A percentile compares a stretch with the other conserved stretches of the same genome.
These are phyloP conservation scores for Tigriopus californicus DNA, from an alignment of 2,888 invertebrate genomes.

Conservation along the genomic window DNA sequence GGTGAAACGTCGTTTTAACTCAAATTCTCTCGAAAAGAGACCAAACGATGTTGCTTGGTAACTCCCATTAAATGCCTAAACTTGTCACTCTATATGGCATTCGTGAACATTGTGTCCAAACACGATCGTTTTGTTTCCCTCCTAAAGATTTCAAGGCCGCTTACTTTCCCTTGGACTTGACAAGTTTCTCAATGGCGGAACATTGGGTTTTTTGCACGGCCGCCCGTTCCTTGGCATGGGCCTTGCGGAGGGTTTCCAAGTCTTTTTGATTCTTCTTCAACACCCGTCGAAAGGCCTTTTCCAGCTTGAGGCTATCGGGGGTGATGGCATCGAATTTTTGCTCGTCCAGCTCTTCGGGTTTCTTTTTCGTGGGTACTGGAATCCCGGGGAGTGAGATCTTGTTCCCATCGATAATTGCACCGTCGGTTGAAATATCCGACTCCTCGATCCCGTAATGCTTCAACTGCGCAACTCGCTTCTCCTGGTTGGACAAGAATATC, in stretches of 20 bases:
- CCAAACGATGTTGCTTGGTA: too few relatives aligned
- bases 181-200: slow-evolving; percentile 71
- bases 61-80: too few relatives aligned
- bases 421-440: slow-evolving; percentile 31
- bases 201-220: slow-evolving; percentile 80
- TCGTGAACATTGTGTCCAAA: too few relatives aligned
- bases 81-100: too few relatives aligned
- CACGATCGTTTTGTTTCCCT: not conserved
- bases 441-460: slow-evolving; percentile 87
- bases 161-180: slow-evolving; percentile 75
- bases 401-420: slow-evolving; percentile 2
- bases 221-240: slow-evolving; percentile 78
- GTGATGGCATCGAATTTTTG: slow-evolving; percentile 78
- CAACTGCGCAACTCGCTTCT: slow-evolving; percentile 75
- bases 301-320: slow-evolving; percentile 60
- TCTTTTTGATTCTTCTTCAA: slow-evolving; percentile 92
- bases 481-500: slow-evolving; percentile 68
- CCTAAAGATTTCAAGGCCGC: slow-evolving; percentile 23
- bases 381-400: not conserved
- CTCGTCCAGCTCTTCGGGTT: slow-evolving; percentile 26
- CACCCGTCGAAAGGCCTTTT: slow-evolving; percentile 59
- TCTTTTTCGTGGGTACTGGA: slow-evolving; percentile 16
- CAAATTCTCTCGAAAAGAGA: too few relatives aligned
- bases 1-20: too few relatives aligned
- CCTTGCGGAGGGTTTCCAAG: slow-evolving; percentile 69